Conservation (phyloP, 2,797 vertebrate genomes). For the Alosa sapidissima region DNA sequence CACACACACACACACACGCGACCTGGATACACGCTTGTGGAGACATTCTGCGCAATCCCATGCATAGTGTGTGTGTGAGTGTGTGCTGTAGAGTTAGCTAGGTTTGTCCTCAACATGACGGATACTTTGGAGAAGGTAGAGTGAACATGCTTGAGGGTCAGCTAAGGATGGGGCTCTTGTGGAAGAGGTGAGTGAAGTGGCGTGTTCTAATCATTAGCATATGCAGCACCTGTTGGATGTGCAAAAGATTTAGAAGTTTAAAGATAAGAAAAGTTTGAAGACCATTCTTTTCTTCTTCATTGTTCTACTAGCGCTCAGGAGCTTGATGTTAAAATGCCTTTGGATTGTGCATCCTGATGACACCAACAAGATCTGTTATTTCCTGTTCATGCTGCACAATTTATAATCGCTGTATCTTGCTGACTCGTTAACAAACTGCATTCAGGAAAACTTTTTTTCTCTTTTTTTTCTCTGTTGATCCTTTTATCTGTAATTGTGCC, state of each 20-base stretch:
- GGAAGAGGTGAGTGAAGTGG: not conserved
- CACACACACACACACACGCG: not conserved
- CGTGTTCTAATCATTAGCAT: too few species aligned
- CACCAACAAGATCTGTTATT: not conserved
- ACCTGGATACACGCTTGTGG: not conserved
- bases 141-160: not conserved
- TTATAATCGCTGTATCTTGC: not conserved
- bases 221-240: not conserved
- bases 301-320: not conserved
- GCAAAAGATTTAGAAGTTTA: not conserved
- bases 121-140: not conserved
- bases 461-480: not conserved
- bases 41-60: not conserved
- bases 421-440: not conserved
- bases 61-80: not conserved
- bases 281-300: not conserved
- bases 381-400: not conserved
- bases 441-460: not conserved
- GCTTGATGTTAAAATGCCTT: not conserved
- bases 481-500: not conserved
- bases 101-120: not conserved
- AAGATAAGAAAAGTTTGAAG: not conserved
- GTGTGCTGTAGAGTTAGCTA: not conserved
- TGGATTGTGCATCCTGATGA: not conserved
- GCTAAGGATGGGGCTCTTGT: not conserved